Percentiles rank a stretch among this genome's conserved stretches.
These are phyloP conservation scores for Carposina sasakii DNA, from an alignment of 1,140 invertebrate genomes.

Conservation along the genomic window DNA sequence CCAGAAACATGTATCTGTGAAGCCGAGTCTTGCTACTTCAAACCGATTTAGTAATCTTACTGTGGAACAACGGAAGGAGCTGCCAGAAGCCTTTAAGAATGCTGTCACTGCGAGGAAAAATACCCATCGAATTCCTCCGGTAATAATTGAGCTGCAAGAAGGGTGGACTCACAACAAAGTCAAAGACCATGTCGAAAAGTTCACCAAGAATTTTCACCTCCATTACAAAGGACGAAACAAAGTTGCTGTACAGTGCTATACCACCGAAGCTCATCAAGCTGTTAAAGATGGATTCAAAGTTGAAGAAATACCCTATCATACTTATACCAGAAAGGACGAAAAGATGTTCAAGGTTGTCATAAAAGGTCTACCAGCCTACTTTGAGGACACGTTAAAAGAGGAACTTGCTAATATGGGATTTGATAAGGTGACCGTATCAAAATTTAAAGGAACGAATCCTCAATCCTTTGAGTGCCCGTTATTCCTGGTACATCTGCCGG, in stretches of 20 bases:
- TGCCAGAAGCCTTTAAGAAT: no score
- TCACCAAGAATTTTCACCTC: background rate
- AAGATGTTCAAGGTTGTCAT: background rate
- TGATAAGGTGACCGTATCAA: background rate
- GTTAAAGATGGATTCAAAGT: background rate
- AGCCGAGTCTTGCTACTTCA: no score
- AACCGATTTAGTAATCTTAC: no score
- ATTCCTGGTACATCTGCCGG: background rate
- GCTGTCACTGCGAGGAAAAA: background rate
- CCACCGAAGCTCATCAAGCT: background rate
- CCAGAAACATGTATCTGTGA: no score
- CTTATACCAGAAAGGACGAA: constrained; percentile 4
- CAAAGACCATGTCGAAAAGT: background rate
- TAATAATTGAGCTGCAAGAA: background rate
- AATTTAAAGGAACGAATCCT: background rate
- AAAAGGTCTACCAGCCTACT: background rate
- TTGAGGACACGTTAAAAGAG: background rate
- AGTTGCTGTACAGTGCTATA: background rate
- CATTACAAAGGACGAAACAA: background rate
- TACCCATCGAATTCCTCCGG: background rate
- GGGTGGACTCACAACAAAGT: background rate
- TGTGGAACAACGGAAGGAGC: no score
- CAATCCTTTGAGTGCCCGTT: background rate
- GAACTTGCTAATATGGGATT: background rate
- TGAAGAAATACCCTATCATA: background rate